A percentile compares a stretch with the other conserved stretches of the same genome.
Conservation (phyloP, 2,888 invertebrate species). For the Corbicula japonica region DNA sequence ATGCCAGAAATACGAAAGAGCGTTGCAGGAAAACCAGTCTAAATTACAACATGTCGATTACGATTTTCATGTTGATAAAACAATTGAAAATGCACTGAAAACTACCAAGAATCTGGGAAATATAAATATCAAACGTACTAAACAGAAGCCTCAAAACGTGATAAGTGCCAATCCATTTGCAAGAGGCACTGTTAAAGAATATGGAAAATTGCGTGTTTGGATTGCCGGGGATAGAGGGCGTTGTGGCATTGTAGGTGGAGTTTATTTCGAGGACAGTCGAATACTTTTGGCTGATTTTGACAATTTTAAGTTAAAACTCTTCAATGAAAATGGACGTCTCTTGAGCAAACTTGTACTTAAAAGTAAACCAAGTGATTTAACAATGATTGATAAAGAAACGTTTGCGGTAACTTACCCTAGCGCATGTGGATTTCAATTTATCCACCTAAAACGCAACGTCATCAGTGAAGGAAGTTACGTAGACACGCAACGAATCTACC, state of each 20-base stretch:
- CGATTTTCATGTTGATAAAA: slow-evolving; percentile 44
- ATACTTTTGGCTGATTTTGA: slow-evolving; percentile 56
- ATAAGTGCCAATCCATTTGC: slow-evolving; percentile 23
- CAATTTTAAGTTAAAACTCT: slow-evolving; percentile 61
- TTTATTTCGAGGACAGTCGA: slow-evolving; percentile 53
- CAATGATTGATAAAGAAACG: slow-evolving; percentile 30
- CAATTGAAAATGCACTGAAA: slow-evolving; percentile 52
- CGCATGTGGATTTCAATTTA: slow-evolving; percentile 48
- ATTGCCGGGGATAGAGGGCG: slow-evolving; percentile 60
- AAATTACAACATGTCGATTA: slow-evolving; percentile 52
- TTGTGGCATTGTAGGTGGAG: slow-evolving; percentile 57
- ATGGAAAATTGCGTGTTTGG: slow-evolving; percentile 40
- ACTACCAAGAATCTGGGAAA: slow-evolving; percentile 43
- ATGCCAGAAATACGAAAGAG: slow-evolving; percentile 51
- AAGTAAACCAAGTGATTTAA: slow-evolving; percentile 57
- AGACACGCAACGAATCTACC: slow-evolving; percentile 39
- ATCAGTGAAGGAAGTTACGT: slow-evolving; percentile 33
- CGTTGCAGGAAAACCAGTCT: slow-evolving; percentile 32
- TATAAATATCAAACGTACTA: slow-evolving; percentile 42
- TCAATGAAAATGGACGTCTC: slow-evolving; percentile 37
- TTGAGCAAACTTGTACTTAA: slow-evolving; percentile 44
- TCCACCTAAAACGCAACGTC: slow-evolving; percentile 41
- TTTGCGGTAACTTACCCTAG: slow-evolving; percentile 44
- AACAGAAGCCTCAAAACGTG: slow-evolving; percentile 42
- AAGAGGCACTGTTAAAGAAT: slow-evolving; percentile 27